Conservation (phyloP, 2,888 invertebrate genomes). For the Norana najaformis region DNA sequence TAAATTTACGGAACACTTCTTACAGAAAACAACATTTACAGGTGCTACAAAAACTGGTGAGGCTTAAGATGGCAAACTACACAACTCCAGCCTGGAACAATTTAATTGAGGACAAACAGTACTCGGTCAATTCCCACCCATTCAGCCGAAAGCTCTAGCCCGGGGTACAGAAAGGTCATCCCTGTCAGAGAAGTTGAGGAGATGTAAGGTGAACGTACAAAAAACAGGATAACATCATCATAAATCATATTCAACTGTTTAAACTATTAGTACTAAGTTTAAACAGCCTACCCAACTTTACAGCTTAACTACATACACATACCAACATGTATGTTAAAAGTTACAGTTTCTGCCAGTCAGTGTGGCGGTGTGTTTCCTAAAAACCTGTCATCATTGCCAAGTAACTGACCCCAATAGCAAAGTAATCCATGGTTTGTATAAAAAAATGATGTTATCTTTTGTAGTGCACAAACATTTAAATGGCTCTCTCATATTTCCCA, state of each 20-base stretch:
- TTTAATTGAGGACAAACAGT: not conserved
- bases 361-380: not conserved
- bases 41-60: not conserved
- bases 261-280: not conserved
- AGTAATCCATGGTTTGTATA: not conserved
- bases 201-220: not conserved
- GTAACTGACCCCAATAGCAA: not conserved
- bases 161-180: not conserved
- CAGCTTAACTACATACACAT: too few relatives aligned
- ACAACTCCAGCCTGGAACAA: not conserved
- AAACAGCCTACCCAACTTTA: not conserved
- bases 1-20: not conserved
- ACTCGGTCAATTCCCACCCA: not conserved
- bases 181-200: not conserved
- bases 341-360: not conserved
- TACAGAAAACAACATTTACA: not conserved
- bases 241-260: not conserved
- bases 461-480: not conserved
- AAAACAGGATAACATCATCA: not conserved
- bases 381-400: not conserved
- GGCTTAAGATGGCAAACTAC: not conserved
- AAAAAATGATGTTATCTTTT: not conserved
- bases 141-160: not conserved
- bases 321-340: too few relatives aligned
- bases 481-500: not conserved